A percentile compares a stretch with the other conserved stretches of the same genome.
These are phyloP conservation scores for Corapipo altera DNA, from an alignment of 2,113 vertebrate species.

Conservation along the genomic window DNA sequence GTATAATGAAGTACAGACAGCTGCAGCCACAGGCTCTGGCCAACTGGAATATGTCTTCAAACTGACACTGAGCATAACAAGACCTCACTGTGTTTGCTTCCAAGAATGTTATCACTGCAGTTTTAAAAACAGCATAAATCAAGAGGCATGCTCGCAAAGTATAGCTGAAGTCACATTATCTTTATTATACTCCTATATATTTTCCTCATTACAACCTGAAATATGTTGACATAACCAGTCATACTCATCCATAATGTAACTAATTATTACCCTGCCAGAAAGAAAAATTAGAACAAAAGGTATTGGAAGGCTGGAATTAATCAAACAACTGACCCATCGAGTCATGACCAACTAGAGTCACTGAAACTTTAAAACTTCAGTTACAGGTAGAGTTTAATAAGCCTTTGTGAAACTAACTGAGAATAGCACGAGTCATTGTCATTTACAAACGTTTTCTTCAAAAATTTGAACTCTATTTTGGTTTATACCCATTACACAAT, in stretches of 20 bases:
- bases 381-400: neutral
- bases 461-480: neutral
- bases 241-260: constrained; percentile 34
- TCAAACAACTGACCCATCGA: constrained; percentile 20
- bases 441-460: neutral
- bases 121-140: constrained; percentile 55
- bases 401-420: neutral
- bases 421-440: neutral
- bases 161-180: constrained; percentile 51
- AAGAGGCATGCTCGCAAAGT: constrained; percentile 11
- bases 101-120: constrained; percentile 52
- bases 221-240: constrained; percentile 51
- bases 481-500: neutral
- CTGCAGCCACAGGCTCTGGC: constrained; percentile 21
- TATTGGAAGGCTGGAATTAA: constrained; percentile 55
- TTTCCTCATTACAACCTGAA: constrained; percentile 61
- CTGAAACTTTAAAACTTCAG: neutral
- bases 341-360: neutral
- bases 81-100: constrained; percentile 57
- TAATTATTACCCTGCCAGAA: constrained; percentile 38
- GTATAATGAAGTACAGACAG: constrained; percentile 64
- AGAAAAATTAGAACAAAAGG: constrained; percentile 53
- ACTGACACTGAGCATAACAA: constrained; percentile 55
- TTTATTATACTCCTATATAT: constrained; percentile 51
- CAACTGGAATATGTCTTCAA: constrained; percentile 70